Conservation (phyloP, 2,797 vertebrate species). For the Todus mexicanus region DNA sequence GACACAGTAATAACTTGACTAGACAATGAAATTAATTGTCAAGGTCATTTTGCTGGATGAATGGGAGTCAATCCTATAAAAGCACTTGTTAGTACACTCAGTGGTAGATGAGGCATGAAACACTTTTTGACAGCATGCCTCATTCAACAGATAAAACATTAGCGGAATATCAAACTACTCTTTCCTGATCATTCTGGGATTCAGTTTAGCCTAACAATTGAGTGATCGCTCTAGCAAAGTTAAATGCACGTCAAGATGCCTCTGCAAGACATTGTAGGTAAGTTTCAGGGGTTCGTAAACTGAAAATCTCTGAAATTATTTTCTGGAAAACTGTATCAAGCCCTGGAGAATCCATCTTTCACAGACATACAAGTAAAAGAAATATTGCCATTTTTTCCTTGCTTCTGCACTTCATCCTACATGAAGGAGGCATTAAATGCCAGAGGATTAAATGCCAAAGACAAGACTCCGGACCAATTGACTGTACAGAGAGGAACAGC, state of each 20-base stretch:
- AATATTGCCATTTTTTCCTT: not conserved
- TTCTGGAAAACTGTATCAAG: not conserved
- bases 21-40: constrained; percentile 1
- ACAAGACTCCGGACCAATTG: not conserved
- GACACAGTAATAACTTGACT: not conserved
- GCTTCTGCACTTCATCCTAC: not conserved
- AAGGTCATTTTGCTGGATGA: not conserved
- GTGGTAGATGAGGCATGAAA: constrained; percentile 12
- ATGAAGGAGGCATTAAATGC: no score
- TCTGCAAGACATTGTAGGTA: not conserved
- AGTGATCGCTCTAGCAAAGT: not conserved
- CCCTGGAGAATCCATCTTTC: not conserved
- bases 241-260: accelerated
- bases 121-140: constrained; percentile 1
- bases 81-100: not conserved
- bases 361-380: accelerated
- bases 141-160: not conserved
- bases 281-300: not conserved
- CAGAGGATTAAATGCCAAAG: not conserved
- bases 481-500: not conserved
- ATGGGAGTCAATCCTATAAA: not conserved
- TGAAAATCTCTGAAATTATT: not conserved
- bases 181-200: not conserved
- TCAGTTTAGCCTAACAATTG: not conserved
- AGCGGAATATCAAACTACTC: not conserved